phyloP scores from a whole-genome alignment of 2,888 invertebrate species.

The Kuschelorhynchus macadamiae region DNA sequence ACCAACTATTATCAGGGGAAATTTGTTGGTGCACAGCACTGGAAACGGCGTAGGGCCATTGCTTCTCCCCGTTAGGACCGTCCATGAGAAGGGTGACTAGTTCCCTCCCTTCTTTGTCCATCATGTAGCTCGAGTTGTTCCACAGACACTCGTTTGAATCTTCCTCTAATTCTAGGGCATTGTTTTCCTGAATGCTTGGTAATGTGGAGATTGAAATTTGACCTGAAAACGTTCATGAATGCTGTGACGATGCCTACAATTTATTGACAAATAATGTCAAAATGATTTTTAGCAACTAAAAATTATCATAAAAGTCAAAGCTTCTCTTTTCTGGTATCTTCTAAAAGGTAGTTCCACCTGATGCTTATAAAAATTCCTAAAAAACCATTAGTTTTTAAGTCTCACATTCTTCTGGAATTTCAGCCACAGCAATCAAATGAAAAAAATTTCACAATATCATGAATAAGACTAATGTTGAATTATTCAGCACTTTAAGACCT shows the following conservation, averaged over 20 bases:
- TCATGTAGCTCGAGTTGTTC: slow-evolving; percentile 80
- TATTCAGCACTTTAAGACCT: too few relatives aligned
- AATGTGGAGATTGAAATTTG: slow-evolving; percentile 77
- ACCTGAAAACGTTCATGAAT: slow-evolving; percentile 59
- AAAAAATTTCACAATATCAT: too few relatives aligned
- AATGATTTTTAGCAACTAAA: too few relatives aligned
- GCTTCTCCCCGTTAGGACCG: slow-evolving; percentile 71
- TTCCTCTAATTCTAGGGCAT: slow-evolving; percentile 80
- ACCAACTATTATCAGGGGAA: slow-evolving; percentile 75
- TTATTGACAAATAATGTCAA: not conserved
- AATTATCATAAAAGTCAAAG: too few relatives aligned
- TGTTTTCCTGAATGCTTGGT: slow-evolving; percentile 82
- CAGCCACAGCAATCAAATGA: too few relatives aligned
- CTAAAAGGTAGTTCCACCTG: too few relatives aligned
- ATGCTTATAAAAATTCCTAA: too few relatives aligned
- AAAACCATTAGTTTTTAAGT: too few relatives aligned
- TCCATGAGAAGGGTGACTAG: slow-evolving; percentile 72
- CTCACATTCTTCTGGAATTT: too few relatives aligned
- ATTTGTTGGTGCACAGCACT: slow-evolving; percentile 54
- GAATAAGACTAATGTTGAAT: too few relatives aligned
- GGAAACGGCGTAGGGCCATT: slow-evolving; percentile 76
- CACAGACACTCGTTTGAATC: slow-evolving; percentile 82
- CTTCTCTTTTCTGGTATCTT: too few relatives aligned
- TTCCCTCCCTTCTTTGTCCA: slow-evolving; percentile 78
- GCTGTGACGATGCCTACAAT: not conserved